phyloP scores from a whole-genome alignment of 2,888 invertebrate species.

The Thumatha senex region DNA sequence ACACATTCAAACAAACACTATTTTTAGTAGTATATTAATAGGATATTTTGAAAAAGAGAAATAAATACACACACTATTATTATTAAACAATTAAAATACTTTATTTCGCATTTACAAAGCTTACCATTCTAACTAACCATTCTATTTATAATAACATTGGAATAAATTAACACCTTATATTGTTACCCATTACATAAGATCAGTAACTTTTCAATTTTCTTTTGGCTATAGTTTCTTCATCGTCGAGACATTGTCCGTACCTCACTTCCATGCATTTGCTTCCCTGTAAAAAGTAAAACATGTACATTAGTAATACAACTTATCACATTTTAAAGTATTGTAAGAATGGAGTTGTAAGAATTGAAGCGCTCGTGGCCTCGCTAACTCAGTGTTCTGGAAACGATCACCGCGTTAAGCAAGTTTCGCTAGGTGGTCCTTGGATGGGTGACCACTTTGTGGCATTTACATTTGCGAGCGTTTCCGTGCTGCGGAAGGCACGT shows the following conservation, averaged over 20 bases:
- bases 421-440: too few relatives aligned
- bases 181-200: background rate
- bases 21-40: too few relatives aligned
- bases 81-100: slow-evolving; percentile 12
- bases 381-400: too few relatives aligned
- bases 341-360: too few relatives aligned
- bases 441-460: too few relatives aligned
- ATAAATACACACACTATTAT: background rate
- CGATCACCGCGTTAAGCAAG: too few relatives aligned
- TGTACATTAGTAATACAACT: background rate
- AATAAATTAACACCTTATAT: slow-evolving; percentile 29
- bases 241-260: slow-evolving; percentile 84
- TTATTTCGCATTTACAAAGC: slow-evolving; percentile 38
- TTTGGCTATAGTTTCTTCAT: slow-evolving; percentile 65
- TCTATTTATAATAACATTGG: slow-evolving; percentile 17
- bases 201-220: slow-evolving; percentile 58
- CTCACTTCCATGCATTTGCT: slow-evolving; percentile 84
- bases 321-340: too few relatives aligned
- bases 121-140: slow-evolving; percentile 15
- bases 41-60: background rate
- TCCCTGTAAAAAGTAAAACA: slow-evolving; percentile 71
- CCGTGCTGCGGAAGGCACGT: too few relatives aligned
- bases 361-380: too few relatives aligned
- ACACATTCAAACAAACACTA: too few relatives aligned
- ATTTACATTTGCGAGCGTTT: too few relatives aligned